Conservation (phyloP, 2,113 vertebrate genomes). For the Pluvianellus socialis region DNA sequence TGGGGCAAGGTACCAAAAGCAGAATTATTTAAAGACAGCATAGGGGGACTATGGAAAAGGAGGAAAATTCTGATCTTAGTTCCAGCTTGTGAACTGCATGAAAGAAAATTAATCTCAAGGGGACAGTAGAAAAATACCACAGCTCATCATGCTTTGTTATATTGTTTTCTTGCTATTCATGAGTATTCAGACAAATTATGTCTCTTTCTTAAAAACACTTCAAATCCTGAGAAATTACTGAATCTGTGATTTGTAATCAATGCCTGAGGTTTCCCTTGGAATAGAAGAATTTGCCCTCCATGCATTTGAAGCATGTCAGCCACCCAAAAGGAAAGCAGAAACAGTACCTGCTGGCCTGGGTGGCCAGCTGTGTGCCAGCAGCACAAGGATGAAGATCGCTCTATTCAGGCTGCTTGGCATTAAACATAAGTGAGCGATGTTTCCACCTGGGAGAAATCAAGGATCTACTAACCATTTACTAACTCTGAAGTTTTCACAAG, state of each 20-base stretch:
- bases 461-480: not conserved
- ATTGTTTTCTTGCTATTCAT: not conserved
- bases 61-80: not conserved
- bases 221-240: not conserved
- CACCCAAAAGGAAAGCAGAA: not conserved
- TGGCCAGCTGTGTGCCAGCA: not conserved
- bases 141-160: not conserved
- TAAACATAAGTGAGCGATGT: not conserved
- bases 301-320: not conserved
- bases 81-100: not conserved
- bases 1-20: not conserved
- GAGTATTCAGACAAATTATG: not conserved
- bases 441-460: not conserved
- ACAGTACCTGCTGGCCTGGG: not conserved
- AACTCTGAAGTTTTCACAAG: not conserved
- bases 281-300: not conserved
- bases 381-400: not conserved
- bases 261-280: not conserved
- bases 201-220: not conserved
- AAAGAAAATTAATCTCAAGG: not conserved
- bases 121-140: not conserved
- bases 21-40: constrained; percentile 1
- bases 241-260: not conserved
- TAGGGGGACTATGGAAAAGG: not conserved
- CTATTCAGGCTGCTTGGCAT: not conserved